These are phyloP conservation scores for Blastomussa wellsi DNA, from an alignment of 92 coral and sea anemone genomes.

Conservation along the genomic window DNA sequence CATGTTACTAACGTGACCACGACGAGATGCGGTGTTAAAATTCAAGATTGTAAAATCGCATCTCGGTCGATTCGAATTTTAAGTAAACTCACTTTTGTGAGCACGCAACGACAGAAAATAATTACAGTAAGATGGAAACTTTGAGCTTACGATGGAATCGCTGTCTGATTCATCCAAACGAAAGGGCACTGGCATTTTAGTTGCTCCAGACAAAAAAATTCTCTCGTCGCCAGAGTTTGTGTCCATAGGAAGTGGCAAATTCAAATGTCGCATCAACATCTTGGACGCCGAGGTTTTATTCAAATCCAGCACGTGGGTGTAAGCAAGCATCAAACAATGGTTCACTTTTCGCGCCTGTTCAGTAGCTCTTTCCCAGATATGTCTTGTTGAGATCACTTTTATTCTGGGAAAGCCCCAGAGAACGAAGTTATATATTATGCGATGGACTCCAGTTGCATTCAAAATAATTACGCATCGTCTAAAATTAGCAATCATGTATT, in stretches of 20 bases:
- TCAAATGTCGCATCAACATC: slow-evolving; percentile 38
- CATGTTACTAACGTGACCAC: not conserved
- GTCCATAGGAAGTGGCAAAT: slow-evolving; percentile 42
- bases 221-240: slow-evolving; percentile 44
- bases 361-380: slow-evolving; percentile 21
- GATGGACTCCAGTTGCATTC: not conserved
- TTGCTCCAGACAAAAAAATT: slow-evolving; percentile 29
- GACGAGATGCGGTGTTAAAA: not conserved
- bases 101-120: not conserved
- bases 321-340: slow-evolving; percentile 26
- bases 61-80: not conserved
- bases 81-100: not conserved
- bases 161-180: slow-evolving; percentile 79
- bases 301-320: slow-evolving; percentile 32
- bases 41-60: not conserved
- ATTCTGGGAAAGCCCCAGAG: slow-evolving; percentile 77
- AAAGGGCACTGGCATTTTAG: slow-evolving; percentile 80
- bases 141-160: slow-evolving; percentile 78
- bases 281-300: slow-evolving; percentile 5
- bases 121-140: not conserved
- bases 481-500: not conserved
- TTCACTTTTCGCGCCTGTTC: slow-evolving; percentile 16
- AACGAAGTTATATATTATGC: slow-evolving; percentile 39
- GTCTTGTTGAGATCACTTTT: slow-evolving; percentile 45
- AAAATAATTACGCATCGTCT: not conserved